A percentile compares a stretch with the other conserved stretches of the same genome.
phyloP scores from a whole-genome alignment of 2,888 invertebrate species.

The Drosophila imparisetae region DNA sequence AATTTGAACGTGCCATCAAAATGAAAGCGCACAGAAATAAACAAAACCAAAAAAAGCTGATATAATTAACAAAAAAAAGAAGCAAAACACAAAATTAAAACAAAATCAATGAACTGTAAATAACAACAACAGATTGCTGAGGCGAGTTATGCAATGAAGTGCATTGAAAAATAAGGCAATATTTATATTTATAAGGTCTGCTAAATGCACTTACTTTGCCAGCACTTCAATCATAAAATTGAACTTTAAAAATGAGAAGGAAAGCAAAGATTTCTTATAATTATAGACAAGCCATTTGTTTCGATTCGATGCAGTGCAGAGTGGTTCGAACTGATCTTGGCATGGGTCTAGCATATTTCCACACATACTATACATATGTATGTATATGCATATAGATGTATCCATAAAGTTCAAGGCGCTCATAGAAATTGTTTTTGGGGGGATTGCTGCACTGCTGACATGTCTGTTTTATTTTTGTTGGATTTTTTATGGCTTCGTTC shows the following conservation, averaged over 20 bases:
- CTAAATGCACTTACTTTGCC: conserved; percentile 46
- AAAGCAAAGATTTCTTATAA: conserved; percentile 55
- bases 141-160: conserved; percentile 11
- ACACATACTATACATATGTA: conserved; percentile 7
- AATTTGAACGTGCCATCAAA: conserved; percentile 54
- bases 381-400: not conserved
- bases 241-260: conserved; percentile 47
- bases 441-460: conserved; percentile 38
- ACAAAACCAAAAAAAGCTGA: conserved; percentile 27
- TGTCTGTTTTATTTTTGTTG: conserved; percentile 64
- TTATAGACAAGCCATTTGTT: conserved; percentile 64
- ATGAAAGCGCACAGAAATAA: conserved; percentile 64
- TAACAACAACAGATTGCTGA: not conserved
- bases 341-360: conserved; percentile 56
- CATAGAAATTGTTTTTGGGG: conserved; percentile 41
- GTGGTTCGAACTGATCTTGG: conserved; percentile 38
- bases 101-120: conserved; percentile 28
- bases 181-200: conserved; percentile 47
- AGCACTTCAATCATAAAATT: conserved; percentile 64
- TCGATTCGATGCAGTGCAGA: conserved; percentile 40
- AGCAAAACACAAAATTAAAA: conserved; percentile 16
- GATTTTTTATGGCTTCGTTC: conserved; percentile 63
- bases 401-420: conserved; percentile 74
- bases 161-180: not conserved
- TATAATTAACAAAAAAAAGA: conserved; percentile 39